Evolutionary conservation across 2,797 vertebrate genomes (phyloP), one percentile per base, ranked within the genome.

Genomic region (Mormyrus hasselquistii): DNA sequence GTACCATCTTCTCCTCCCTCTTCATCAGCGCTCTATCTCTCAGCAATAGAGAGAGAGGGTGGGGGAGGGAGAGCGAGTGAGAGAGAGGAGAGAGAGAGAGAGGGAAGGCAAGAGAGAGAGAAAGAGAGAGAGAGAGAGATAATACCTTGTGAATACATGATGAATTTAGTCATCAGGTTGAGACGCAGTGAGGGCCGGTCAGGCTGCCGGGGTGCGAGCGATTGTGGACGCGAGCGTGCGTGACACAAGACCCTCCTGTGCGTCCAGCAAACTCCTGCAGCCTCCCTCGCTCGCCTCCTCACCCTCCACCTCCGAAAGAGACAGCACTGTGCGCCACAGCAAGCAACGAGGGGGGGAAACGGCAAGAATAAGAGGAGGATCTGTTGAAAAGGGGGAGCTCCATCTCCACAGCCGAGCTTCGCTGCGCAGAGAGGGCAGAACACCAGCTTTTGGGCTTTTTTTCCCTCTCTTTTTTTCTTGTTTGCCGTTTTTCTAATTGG

Each of bases 281-380:
- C 93, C 96, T 96, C 95, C 95, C 96, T 92, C 92, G 95, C 96
- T 95, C 96, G 50, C 53, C 95, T 14, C 95, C 95, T 95, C 95
- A 93, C 93, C 95, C 96, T 95, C 95, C 95, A 93, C 93, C 92
- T 91, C 92, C 90, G 90, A 73, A 88, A 91, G 92, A 93, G 93
- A 94, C 90, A 92, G 90, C 62, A 88, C 89, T 44, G 73, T 52
- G 38, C 87, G 22, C 57, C 44, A 55, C 41, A 62, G 73, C 57
- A 16, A 62, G 53, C 62, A 57, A 52, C 29, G 90, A 90, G 91
- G 87, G 55, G 91, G 79, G 84, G 90, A 89, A 87, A 87, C 82
- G 25, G 92, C 94, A 94, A 92, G 93, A 93, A 94, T 93, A 93
- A 95, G 93, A 95, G 94, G 93, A 94, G 93, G 93, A 95, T 92